Evolutionary conservation across 92 coral and sea anemone genomes (phyloP).

Genomic region (Desmophyllum pertusum): DNA sequence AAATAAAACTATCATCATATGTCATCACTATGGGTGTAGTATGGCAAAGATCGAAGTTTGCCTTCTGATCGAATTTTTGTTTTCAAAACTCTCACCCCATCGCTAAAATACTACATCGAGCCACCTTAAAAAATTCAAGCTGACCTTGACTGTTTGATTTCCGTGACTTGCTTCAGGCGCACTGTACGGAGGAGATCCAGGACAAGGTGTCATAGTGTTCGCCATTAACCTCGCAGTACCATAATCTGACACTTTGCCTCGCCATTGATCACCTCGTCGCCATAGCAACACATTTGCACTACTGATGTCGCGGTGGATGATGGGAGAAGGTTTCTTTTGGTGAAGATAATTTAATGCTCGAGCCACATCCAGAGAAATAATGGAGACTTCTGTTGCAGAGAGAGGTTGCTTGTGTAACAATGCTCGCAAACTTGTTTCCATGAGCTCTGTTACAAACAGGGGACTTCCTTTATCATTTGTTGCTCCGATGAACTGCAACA

Average conservation of each 20-base stretch:
- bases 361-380: conserved; percentile 54
- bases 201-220: conserved; percentile 65
- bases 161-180: conserved; percentile 60
- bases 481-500: conserved; percentile 64
- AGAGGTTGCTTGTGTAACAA: conserved; percentile 45
- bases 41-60: too few species aligned
- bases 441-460: conserved; percentile 53
- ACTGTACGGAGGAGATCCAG: conserved; percentile 72
- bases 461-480: conserved; percentile 49
- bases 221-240: conserved; percentile 71
- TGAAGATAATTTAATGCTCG: conserved; percentile 63
- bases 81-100: too few species aligned
- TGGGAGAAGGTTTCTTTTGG: conserved; percentile 55
- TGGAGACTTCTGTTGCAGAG: conserved; percentile 32
- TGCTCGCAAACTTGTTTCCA: conserved; percentile 56
- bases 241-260: conserved; percentile 71
- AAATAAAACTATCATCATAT: too few species aligned
- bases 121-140: too few species aligned
- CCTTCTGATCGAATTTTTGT: too few species aligned
- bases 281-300: conserved; percentile 69
- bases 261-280: conserved; percentile 51
- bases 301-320: conserved; percentile 71
- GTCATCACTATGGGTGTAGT: too few species aligned
- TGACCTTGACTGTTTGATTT: conserved; percentile 49
- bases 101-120: too few species aligned